These are phyloP conservation scores for Drosophila sulfurigaster DNA, from an alignment of 1,140 invertebrate genomes.

Conservation along the genomic window DNA sequence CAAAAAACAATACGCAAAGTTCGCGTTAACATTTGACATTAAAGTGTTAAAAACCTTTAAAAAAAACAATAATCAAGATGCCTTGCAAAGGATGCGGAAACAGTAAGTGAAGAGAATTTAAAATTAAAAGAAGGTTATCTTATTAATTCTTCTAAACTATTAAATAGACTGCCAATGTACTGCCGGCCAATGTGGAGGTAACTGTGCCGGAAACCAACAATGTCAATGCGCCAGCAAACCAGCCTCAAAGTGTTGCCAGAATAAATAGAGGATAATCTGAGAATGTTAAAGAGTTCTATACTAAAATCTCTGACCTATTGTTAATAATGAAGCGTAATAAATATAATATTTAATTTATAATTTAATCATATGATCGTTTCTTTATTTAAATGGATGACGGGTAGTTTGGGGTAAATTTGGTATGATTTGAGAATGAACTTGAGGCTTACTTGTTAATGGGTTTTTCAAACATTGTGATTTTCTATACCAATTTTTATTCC, in stretches of 20 bases:
- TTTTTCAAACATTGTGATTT: too few relatives aligned
- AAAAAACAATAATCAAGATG: slow-evolving; percentile 43
- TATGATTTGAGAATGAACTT: too few relatives aligned
- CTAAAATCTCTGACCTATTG: slow-evolving; percentile 26
- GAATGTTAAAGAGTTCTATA: neutral
- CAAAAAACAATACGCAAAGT: slow-evolving; percentile 4
- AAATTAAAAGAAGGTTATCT: neutral
- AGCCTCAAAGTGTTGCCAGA: slow-evolving; percentile 55
- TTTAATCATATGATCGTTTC: neutral
- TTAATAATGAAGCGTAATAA: slow-evolving; percentile 11
- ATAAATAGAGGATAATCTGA: slow-evolving; percentile 36
- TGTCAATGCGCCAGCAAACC: slow-evolving; percentile 62
- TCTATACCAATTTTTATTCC: too few relatives aligned
- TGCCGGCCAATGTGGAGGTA: slow-evolving; percentile 64
- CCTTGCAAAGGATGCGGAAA: slow-evolving; percentile 78
- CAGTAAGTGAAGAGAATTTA: slow-evolving; percentile 44
- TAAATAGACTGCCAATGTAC: slow-evolving; percentile 65
- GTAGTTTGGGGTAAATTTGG: too few relatives aligned
- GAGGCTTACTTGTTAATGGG: too few relatives aligned
- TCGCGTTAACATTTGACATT: neutral
- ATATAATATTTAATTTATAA: neutral
- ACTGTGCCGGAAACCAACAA: slow-evolving; percentile 61
- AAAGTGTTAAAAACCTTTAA: neutral
- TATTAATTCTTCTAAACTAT: neutral
- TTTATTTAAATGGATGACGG: neutral